Base-by-base conservation (phyloP, 2,797 vertebrate genomes). In the Aselliscus stoliczkanus region DNA sequence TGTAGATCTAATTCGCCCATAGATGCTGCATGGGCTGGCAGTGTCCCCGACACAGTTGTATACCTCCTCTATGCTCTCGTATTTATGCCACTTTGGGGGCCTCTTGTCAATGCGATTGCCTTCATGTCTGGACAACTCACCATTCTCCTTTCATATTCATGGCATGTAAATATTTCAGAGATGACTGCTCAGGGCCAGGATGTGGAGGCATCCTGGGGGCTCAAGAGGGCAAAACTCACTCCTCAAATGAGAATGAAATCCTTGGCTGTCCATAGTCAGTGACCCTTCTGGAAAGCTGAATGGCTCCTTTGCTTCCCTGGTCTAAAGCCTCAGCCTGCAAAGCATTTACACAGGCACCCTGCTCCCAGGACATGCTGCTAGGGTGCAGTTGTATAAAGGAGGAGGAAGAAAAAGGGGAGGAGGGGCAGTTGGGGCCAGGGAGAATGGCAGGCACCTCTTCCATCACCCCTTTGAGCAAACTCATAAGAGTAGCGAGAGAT, bases 381-480 rank as follows among this genome's bases (percentile, higher is more conserved):
- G 4, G 6, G 39, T 20, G 14, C 37, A 4, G 21, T 8, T 8
- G 2, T 64, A 1, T 7, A 2, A 5, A 39, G 42, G 73, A 50
- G 20, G 2, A n/a, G 7, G 14, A 27, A 5, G 20, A 21, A 6
- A 6, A 12, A 12, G 14, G 52, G 15, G n/a, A 25, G 11, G 81
- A 2, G 5, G 29, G 7, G 9, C 8, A 15, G 23, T 0, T 2
- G 50, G 54, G 50, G 69, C 10, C 12, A 31, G 52, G 62, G 18
- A 7, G 6, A 65, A 15, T 34, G 70, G 25, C 44, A 9, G 52
- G 23, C 15, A 31, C n/a, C 44, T 44, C 56, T 44, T 67, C 20
- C 17, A 9, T 58, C 79, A 39, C 15, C 13, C 7, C 31, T 87
- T 72, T 31, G 39, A 29, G 67, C 8, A 44, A 50, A 44, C 50